Percentiles rank a stretch among this genome's conserved stretches.
These are phyloP conservation scores for Pyrocoelia pectoralis DNA, from an alignment of 2,888 invertebrate genomes.

Conservation along the genomic window DNA sequence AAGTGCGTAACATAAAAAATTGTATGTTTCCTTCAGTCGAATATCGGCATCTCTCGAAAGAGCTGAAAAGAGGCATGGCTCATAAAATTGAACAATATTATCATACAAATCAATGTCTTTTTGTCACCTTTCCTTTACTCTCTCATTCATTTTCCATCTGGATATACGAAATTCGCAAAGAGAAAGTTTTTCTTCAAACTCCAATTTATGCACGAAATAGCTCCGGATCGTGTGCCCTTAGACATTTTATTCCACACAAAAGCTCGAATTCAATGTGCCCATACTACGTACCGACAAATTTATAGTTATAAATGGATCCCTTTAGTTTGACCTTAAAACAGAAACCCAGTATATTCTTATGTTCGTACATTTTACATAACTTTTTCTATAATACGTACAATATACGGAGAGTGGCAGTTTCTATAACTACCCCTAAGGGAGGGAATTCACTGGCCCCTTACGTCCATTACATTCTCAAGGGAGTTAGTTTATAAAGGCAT, in stretches of 20 bases:
- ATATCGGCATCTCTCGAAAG: not conserved
- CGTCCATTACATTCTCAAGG: not conserved
- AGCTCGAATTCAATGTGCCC: no score
- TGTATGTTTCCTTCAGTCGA: no score
- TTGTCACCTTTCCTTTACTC: not conserved
- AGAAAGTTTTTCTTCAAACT: no score
- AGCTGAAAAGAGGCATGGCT: no score
- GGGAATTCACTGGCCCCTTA: not conserved
- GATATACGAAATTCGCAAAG: no score
- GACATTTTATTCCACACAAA: no score
- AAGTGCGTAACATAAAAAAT: no score
- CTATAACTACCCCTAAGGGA: not conserved
- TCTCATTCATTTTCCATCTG: no score
- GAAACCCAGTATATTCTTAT: not conserved
- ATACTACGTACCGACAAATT: no score
- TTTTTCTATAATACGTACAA: not conserved
- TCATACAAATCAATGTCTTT: not conserved
- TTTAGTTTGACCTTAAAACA: not conserved
- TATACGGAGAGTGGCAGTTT: not conserved
- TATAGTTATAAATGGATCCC: no score
- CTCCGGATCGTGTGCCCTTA: no score
- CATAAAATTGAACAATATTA: not conserved
- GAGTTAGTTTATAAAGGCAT: not conserved
- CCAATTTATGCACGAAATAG: no score
- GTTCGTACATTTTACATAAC: not conserved